Percentiles rank a stretch among this genome's conserved stretches.
These are phyloP conservation scores for Schizaphis graminum DNA, from an alignment of 2,888 invertebrate species.

Conservation along the genomic window DNA sequence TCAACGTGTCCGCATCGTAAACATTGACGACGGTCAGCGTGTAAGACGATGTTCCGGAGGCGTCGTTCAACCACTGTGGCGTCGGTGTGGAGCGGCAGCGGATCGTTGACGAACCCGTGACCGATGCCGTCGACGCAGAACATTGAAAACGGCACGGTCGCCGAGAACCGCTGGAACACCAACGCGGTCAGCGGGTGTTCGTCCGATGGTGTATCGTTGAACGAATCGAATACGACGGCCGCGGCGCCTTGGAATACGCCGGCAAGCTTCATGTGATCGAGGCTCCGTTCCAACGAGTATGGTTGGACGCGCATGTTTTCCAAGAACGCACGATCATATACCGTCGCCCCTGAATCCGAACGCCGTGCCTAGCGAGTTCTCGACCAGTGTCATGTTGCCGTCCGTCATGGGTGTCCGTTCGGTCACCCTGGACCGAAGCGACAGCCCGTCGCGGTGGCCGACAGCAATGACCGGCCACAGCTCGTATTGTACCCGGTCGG, in stretches of 20 bases:
- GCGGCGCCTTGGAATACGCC: neutral
- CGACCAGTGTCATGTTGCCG: constrained; percentile 11
- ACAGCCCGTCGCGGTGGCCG: too few relatives aligned
- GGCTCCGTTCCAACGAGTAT: neutral
- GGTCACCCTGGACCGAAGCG: neutral
- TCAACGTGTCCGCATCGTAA: neutral
- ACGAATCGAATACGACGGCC: constrained; percentile 19
- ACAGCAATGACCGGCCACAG: neutral
- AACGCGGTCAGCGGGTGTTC: neutral
- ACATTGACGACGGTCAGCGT: constrained; percentile 21
- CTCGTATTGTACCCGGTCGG: neutral
- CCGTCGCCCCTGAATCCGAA: neutral
- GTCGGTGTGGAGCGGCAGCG: constrained; percentile 4
- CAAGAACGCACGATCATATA: neutral
- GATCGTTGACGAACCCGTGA: neutral
- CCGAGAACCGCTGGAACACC: constrained; percentile 14
- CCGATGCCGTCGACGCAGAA: neutral
- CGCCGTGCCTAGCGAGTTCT: constrained; percentile 9
- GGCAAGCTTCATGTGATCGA: constrained; percentile 21
- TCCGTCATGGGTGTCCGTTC: too few relatives aligned
- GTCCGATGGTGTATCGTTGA: neutral
- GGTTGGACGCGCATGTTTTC: neutral
- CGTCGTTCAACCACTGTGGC: neutral
- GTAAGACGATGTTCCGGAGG: neutral
- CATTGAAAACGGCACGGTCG: neutral